Evolutionary conservation across 2,797 vertebrate species (phyloP), one percentile per base, ranked within the genome.

Genomic region (Acanthornis magna): DNA sequence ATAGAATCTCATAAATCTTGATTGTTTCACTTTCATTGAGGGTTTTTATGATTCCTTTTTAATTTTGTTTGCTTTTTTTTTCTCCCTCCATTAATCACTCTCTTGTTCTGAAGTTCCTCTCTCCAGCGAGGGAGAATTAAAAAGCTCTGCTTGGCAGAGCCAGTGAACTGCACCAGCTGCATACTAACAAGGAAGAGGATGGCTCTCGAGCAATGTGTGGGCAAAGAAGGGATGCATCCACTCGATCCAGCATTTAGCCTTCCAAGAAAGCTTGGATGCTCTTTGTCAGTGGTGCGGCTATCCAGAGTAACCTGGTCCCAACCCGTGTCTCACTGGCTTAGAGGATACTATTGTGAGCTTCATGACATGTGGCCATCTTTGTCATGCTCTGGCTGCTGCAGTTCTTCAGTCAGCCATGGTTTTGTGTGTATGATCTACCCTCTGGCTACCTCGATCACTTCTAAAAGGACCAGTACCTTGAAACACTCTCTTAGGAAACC

Each of bases 71-170:
- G 53, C 16, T 16, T 78, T 83, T 45, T 85, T 76, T 40, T 9
- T 1, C 32, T 66, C 3, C 7, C 32, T 10, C 61, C 22, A 45
- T 91, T 87, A 93, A 95, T 94, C 75, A 83, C 84, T 88, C 70
- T 62, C 94, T 89, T 83, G 51, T 93, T 95, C 66, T 77, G 70
- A 94, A 95, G 58, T 95, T 95, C 57, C 73, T 92, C 62, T 96
- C 89, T 86, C 50, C 42, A 42, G 65, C 0, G 0, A 95, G 82
- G 62, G 70, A 93, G 89, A 95, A 95, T 90, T 84, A 91, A 94
- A 96, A 84, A 65, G 58, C 89, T 77, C 43, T 75, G 83, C 67
- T 93, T 96, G 93, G 88, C 91, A 95, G 85, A 61, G 65, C 60
- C 5, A 13, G 57, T 61, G 82, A 91, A 34, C 73, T 16, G 2